Base-by-base conservation (phyloP, 2,797 vertebrate genomes). In the Thalassophryne amazonica region DNA sequence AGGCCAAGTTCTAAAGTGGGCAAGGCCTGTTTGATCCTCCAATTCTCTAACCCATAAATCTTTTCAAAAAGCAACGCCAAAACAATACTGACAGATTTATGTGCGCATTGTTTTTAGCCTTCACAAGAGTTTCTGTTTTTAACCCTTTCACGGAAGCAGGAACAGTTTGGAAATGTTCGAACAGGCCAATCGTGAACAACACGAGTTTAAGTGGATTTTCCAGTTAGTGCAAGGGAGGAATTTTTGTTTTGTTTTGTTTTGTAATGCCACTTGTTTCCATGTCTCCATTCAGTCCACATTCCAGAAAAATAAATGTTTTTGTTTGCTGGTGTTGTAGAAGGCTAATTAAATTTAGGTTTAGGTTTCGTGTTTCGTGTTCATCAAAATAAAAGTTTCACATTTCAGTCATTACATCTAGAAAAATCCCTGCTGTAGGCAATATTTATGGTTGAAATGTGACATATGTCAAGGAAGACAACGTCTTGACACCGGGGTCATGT, bases 41-140 rank as follows among this genome's bases (percentile, higher is more conserved):
- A 69, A 53, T 73, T 74, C 70, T 69, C 45, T 24, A 73, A 57
- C 60, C 51, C 69, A 81, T 82, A 71, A 85, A 80, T 78, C 71
- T 46, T 63, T 74, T 68, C 46, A 71, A 73, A 78, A 56, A n/a
- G 39, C 55, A 45, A 51, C 64, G 40, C 39, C 72, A 71, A 74
- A 78, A 74, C 74, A 69, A 61, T 46, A 61, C 28, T 69, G 31
- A 64, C 63, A 42, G 69, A 76, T 82, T 80, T 71, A 80, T 82
- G 60, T 63, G 19, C 33, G 59, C 24, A 73, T 81, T 79, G 76
- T 82, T 62, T 45, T 67, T 68, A 63, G 59, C 80, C 60, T 57
- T 61, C 40, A 50, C 75, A 66, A 53, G 39, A 61, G 53, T 54
- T 76, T 73, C 48, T 77, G 61, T 67, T 71, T 71, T 81, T 54